phyloP scores from a whole-genome alignment of 2,113 vertebrate species.

The Ivindomyrus marchei region DNA sequence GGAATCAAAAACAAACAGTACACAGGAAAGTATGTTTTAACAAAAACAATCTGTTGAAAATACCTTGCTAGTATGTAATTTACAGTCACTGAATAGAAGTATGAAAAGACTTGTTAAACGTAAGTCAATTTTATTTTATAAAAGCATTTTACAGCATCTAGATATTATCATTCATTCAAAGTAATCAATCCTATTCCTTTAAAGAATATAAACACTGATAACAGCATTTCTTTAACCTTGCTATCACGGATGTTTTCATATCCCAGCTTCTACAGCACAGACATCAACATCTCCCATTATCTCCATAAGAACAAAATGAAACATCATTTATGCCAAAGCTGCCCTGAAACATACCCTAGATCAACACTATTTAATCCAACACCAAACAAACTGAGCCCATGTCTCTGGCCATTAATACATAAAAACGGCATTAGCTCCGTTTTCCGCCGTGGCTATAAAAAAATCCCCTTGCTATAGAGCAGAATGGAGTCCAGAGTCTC shows the following conservation, averaged over 20 bases:
- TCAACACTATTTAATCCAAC: not conserved
- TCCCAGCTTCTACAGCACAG: not conserved
- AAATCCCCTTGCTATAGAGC: not conserved
- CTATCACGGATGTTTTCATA: not conserved
- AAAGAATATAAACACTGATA: constrained; percentile 9
- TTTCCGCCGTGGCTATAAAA: not conserved
- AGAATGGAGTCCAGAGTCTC: not conserved
- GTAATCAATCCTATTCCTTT: constrained; percentile 1
- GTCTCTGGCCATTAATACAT: not conserved
- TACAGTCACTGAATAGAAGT: not conserved
- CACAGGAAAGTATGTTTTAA: not conserved
- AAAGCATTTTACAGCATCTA: constrained; percentile 20
- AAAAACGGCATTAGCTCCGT: not conserved
- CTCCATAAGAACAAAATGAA: not conserved
- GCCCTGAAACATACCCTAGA: constrained; percentile 11
- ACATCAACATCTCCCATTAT: not conserved
- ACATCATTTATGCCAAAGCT: not conserved
- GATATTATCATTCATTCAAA: constrained; percentile 2
- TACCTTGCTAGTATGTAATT: not conserved
- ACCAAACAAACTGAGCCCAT: not conserved
- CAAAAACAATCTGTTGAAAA: not conserved
- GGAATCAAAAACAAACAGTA: not conserved
- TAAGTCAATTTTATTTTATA: constrained; percentile 17
- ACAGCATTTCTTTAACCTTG: not conserved
- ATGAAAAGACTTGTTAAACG: not conserved